phyloP scores from a whole-genome alignment of 1,140 invertebrate genomes.

The Danaus plexippus region DNA sequence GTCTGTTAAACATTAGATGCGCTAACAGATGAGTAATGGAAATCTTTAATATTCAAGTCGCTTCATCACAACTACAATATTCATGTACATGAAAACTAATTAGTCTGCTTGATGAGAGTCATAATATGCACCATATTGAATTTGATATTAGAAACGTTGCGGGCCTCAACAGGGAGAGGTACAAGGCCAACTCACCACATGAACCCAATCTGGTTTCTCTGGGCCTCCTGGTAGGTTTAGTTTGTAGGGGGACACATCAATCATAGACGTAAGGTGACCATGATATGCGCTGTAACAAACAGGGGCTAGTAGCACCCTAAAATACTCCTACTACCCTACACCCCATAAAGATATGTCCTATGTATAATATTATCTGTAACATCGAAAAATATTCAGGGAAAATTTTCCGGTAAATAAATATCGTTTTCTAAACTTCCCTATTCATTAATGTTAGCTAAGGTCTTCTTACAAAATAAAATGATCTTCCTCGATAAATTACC shows the following conservation, averaged over 20 bases:
- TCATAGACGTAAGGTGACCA: slow-evolving; percentile 94
- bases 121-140: too few species aligned
- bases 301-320: slow-evolving; percentile 67
- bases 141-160: too few species aligned
- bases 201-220: slow-evolving; percentile 91
- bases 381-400: background rate
- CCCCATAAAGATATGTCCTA: background rate
- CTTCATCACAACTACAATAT: too few species aligned
- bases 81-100: too few species aligned
- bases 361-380: background rate
- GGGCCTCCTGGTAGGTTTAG: slow-evolving; percentile 88
- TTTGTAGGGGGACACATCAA: slow-evolving; percentile 98
- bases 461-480: too few species aligned
- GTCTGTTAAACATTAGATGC: too few species aligned
- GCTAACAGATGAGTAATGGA: too few species aligned
- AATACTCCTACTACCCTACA: slow-evolving; percentile 21
- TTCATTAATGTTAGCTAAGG: too few species aligned
- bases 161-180: slow-evolving; percentile 76
- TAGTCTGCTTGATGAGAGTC: too few species aligned
- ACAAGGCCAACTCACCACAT: slow-evolving; percentile 83
- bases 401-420: background rate
- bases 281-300: slow-evolving; percentile 95
- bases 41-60: too few species aligned
- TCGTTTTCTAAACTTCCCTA: too few species aligned
- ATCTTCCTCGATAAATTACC: too few species aligned